Evolutionary conservation across 2,797 vertebrate species (phyloP), one percentile per base, ranked within the genome.

Genomic region (Megalops cyprinoides): DNA sequence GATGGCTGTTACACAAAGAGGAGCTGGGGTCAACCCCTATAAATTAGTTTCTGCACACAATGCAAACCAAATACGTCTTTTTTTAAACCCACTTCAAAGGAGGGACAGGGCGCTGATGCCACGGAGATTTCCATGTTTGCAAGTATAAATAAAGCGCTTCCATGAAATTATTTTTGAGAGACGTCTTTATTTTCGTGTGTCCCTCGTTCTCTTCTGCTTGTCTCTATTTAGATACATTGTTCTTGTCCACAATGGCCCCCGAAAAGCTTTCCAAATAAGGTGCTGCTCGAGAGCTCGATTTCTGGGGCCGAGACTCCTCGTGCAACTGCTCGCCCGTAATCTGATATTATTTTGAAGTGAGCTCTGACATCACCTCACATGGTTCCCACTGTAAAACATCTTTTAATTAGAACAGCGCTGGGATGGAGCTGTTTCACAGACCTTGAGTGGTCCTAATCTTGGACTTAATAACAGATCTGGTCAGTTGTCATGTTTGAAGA

Each of bases 31-130:
- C 96, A 97, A 89, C 92, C 92, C 88, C 95, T 94, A 97, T 97
- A 97, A 97, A 97, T 97, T 96, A 89, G 84, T 89, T 90, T 95
- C 91, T 55, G 55, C 93, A 95, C 95, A 97, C 96, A 97, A 96
- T 97, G 93, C 93, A 92, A 92, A 94, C 94, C 92, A 93, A 94
- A 95, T 90, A 90, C 88, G 86, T 58, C 39, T 81, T 83, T 83
- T 93, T 95, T 93, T 86, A 92, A 88, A 92, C 87, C 83, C 49
- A 88, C 93, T 96, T 97, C 95, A 97, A 97, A 97, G 95, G 89
- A 84, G 12, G 6, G 88, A 92, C 90, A 89, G 55, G 85, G 82
- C 84, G 84, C 80, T 76, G 89, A 90, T 89, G 88, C 85, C 89
- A 88, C 86, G 80, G 46, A 86, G 83, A 82, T 92, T 93, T 92